These are phyloP conservation scores for Syritta pipiens DNA, from an alignment of 2,888 invertebrate species.

Conservation along the genomic window DNA sequence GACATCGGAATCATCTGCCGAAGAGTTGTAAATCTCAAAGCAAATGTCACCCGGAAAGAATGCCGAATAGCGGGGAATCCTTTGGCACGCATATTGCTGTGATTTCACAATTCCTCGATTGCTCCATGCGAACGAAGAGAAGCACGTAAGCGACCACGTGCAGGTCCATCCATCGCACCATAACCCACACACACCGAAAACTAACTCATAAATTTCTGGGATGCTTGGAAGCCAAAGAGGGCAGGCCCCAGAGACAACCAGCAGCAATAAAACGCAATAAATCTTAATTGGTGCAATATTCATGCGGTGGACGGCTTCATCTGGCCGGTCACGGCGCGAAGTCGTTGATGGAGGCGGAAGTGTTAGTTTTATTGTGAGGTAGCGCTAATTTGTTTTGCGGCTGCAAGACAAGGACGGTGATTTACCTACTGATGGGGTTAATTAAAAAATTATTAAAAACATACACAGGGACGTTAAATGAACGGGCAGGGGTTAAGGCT, in stretches of 20 bases:
- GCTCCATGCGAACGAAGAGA: conserved; percentile 27
- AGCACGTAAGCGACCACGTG: conserved; percentile 37
- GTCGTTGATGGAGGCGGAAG: not conserved
- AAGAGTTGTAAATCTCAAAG: conserved; percentile 49
- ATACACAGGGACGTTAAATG: conserved; percentile 2
- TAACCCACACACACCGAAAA: not conserved
- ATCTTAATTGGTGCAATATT: conserved; percentile 60
- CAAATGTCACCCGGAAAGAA: conserved; percentile 41
- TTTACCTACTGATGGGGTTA: conserved; percentile 9
- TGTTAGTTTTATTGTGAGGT: conserved; percentile 3
- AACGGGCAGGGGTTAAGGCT: no score
- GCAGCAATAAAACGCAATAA: conserved; percentile 45
- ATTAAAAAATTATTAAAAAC: conserved; percentile 24
- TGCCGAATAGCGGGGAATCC: conserved; percentile 5
- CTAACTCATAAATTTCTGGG: conserved; percentile 17
- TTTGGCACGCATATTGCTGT: conserved; percentile 8
- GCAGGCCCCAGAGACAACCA: conserved; percentile 9
- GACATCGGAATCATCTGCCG: conserved; percentile 46
- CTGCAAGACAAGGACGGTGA: no score
- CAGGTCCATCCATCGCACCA: not conserved
- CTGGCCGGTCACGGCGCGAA: not conserved
- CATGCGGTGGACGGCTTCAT: conserved; percentile 3
- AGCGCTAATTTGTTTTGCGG: not conserved
- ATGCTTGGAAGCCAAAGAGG: not conserved
- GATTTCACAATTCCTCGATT: conserved; percentile 26